phyloP scores from a whole-genome alignment of 2,113 vertebrate species.

The Thunnus maccoyii region DNA sequence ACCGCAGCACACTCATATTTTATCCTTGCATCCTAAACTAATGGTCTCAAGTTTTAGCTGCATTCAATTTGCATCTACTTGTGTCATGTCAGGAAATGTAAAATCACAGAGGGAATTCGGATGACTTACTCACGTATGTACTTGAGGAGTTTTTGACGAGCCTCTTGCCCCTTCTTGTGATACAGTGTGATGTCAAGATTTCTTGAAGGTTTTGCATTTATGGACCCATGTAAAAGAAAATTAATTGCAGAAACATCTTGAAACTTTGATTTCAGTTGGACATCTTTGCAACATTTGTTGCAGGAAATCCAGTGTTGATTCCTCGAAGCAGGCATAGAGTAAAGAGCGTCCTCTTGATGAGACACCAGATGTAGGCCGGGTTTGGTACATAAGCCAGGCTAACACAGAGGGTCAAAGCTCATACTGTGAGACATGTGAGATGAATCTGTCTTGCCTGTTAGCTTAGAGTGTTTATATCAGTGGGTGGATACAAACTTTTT shows the following conservation, averaged over 20 bases:
- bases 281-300: background rate
- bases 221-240: background rate
- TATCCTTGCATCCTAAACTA: slow-evolving; percentile 13
- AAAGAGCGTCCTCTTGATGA: background rate
- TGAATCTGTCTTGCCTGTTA: background rate
- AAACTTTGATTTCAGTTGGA: background rate
- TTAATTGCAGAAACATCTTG: background rate
- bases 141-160: background rate
- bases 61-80: slow-evolving; percentile 16
- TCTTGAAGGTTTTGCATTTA: background rate
- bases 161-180: slow-evolving; percentile 1
- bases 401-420: background rate
- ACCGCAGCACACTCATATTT: slow-evolving; percentile 23
- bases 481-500: slow-evolving; percentile 15
- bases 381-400: background rate
- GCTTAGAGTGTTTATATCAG: background rate
- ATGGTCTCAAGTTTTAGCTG: slow-evolving; percentile 2
- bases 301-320: background rate
- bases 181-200: background rate
- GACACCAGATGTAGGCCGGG: background rate
- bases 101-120: background rate
- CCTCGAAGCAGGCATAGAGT: background rate
- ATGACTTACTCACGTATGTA: background rate
- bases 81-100: slow-evolving; percentile 11
- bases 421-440: slow-evolving; percentile 1